Evolutionary conservation across 2,888 invertebrate genomes (phyloP), one percentile per base, ranked within the genome.

Genomic region (Cremastinae sp.): DNA sequence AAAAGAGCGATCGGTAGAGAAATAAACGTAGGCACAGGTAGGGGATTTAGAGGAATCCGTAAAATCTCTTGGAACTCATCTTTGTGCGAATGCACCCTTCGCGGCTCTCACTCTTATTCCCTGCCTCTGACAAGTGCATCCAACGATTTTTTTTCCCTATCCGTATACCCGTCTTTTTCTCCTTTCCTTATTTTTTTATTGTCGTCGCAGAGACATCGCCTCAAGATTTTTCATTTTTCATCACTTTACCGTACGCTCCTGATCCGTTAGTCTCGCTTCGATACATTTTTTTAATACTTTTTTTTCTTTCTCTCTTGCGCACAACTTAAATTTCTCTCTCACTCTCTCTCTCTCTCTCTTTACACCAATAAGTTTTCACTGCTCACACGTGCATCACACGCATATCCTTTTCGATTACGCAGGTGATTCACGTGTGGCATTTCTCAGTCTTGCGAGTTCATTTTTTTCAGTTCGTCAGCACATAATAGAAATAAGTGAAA

Each of bases 71-170:
- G 20, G 49, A 47, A 45, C 18, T 45, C n/a, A n/a, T n/a, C 65
- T 75, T 74, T 78, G 70, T 75, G 54, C 28, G 28, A 28, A 28
- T 28, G 28, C 53, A 64, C 74, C 64, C 45, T 75, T 68, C 61
- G 75, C 61, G 75, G 75, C 68, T 72, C 74, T 77, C 53, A 3
- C 28, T 28, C 28, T 28, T 28, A 3, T 5, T 28, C 28, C 5
- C 5, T 28, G 62, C 73, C 61, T 69, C 78, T 78, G 78, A 80
- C 80, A 80, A 80, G 80, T 80, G 80, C 80, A 78, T 28, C 75
- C 64, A 73, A 66, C 65, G 58, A 69, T 73, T 62, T 71, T 78
- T 69, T 41, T 45, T 18, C 74, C n/a, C 62, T n/a, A n/a, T n/a
- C n/a, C n/a, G n/a, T n/a, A n/a, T n/a, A n/a, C n/a, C n/a, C n/a